A percentile compares a stretch with the other conserved stretches of the same genome.
Evolutionary conservation across 2,888 invertebrate species (phyloP).

Genomic region (Tipula vernalis): DNA sequence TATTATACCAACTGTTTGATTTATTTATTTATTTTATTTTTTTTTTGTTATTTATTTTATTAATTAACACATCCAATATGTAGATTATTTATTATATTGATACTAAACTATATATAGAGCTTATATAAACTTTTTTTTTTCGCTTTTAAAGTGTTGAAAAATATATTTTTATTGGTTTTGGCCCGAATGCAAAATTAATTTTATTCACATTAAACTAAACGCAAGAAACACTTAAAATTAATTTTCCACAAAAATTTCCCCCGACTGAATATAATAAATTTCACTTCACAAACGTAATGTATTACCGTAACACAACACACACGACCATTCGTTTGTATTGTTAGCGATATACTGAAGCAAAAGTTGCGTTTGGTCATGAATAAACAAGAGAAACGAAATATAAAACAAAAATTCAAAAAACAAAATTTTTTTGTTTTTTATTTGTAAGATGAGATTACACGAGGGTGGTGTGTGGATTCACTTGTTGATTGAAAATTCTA

Average conservation of each 20-base stretch:
- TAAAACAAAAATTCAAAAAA: neutral
- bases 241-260: neutral
- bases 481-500: neutral
- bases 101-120: neutral
- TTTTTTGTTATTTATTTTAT: neutral
- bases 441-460: neutral
- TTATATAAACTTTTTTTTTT: neutral
- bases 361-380: neutral
- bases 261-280: neutral
- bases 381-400: neutral
- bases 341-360: neutral
- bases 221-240: neutral
- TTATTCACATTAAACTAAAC: no score
- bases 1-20: neutral
- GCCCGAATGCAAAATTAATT: no score
- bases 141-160: no score
- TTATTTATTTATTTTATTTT: neutral
- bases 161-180: no score
- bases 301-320: neutral
- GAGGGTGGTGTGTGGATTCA: neutral
- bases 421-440: no score
- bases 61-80: neutral
- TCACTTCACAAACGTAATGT: neutral
- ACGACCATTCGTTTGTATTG: neutral
- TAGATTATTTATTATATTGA: neutral